These are phyloP conservation scores for Dolichotis patagonum DNA, from an alignment of 2,113 vertebrate species.

Conservation along the genomic window DNA sequence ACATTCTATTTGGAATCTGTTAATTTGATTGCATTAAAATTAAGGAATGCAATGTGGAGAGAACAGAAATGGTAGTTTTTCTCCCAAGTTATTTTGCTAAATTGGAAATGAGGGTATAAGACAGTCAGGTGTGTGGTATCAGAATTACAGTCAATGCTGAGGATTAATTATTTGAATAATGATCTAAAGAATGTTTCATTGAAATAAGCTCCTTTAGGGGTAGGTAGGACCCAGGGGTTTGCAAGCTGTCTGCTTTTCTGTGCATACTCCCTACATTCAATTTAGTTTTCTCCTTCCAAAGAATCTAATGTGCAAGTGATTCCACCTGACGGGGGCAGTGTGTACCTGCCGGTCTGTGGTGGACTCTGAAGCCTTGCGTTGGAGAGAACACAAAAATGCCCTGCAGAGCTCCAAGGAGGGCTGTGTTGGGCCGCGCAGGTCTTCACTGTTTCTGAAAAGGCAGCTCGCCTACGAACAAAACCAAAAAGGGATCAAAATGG, in stretches of 20 bases:
- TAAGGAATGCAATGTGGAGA: neutral
- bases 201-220: neutral
- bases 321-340: constrained; percentile 84
- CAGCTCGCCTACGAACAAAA: neutral
- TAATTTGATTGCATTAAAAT: constrained; percentile 39
- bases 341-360: constrained; percentile 66
- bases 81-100: neutral
- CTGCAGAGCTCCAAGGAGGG: neutral
- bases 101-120: neutral
- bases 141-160: neutral
- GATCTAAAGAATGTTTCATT: constrained; percentile 4
- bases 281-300: neutral
- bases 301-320: neutral
- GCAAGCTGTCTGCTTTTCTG: neutral
- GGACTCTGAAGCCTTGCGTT: constrained; percentile 1
- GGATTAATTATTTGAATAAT: neutral
- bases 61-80: neutral
- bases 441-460: constrained; percentile 14
- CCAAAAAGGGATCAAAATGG: neutral
- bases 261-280: neutral
- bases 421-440: neutral
- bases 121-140: neutral
- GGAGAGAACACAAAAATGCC: neutral
- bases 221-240: neutral
- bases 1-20: neutral